Evolutionary conservation across 2,888 invertebrate species (phyloP), one percentile per base, ranked within the genome.

Genomic region (Busseola fusca): DNA sequence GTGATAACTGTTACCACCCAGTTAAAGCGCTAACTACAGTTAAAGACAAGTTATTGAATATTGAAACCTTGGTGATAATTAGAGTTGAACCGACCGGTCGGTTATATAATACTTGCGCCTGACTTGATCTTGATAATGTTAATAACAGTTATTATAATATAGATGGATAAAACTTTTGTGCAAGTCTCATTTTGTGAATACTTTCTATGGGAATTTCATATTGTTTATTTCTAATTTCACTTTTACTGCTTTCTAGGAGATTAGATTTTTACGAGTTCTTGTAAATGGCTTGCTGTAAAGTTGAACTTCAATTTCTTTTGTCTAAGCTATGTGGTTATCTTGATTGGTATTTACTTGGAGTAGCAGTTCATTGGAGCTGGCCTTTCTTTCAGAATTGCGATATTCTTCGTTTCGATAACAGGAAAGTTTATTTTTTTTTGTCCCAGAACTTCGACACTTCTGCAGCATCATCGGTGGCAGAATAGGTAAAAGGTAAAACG

Each of bases 61-160:
- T 83, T 81, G 63, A 83, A 72, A 73, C 81, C 81, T 76, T 83
- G 73, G 67, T 62, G 71, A 54, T 78, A 73, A 77, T 27, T 73
- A 56, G 76, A 75, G 65, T 74, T 72, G 79, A 76, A 81, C 81
- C 48, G 27, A 75, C 74, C 64, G 62, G 74, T 76, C 72, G 1
- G 25, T 85, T 75, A 74, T 37, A 72, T 77, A 76, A 85, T 56
- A n/a, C 12, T 57, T 54, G 34, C 65, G 25, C 27, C 12, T 42
- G 71, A 78, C 71, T 80, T 81, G 74, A 85, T 85, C 83, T 81
- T 85, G 76, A 74, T 82, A 69, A 71, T 54, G 12, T 40, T 70
- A 60, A 59, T 78, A 63, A 76, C 34, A 16, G 74, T 59, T 69
- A 69, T 79, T 72, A 65, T 45, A 30, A 72, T 42, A 50, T 50